Conservation (phyloP, 2,888 invertebrate genomes). For the Xylota segnis region DNA sequence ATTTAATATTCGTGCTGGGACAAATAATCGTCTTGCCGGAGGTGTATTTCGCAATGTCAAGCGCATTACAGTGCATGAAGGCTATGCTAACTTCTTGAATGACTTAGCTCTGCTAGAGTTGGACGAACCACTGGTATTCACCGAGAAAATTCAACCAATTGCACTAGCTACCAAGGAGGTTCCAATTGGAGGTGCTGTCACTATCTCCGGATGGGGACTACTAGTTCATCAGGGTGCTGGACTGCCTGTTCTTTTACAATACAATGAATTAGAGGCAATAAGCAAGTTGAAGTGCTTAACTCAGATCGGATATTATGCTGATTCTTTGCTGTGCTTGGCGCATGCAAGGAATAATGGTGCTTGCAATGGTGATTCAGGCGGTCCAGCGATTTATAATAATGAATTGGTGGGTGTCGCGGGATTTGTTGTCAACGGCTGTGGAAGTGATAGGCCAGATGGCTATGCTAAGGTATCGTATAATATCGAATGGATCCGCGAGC, state of each 20-base stretch:
- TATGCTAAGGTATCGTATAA: slow-evolving; percentile 79
- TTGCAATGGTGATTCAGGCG: slow-evolving; percentile 83
- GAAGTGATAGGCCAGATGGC: slow-evolving; percentile 81
- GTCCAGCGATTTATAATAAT: slow-evolving; percentile 81
- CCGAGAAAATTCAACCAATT: slow-evolving; percentile 78
- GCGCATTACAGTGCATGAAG: slow-evolving; percentile 77
- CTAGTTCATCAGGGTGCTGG: slow-evolving; percentile 75
- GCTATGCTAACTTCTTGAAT: slow-evolving; percentile 77
- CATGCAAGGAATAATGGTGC: slow-evolving; percentile 79
- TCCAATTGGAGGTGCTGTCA: slow-evolving; percentile 76
- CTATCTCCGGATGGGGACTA: slow-evolving; percentile 82
- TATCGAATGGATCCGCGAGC: slow-evolving; percentile 38
- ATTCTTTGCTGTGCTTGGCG: slow-evolving; percentile 80
- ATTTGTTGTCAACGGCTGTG: slow-evolving; percentile 80
- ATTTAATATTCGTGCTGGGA: slow-evolving; percentile 80
- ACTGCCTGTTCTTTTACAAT: slow-evolving; percentile 79
- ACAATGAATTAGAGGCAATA: slow-evolving; percentile 77
- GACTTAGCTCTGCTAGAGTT: slow-evolving; percentile 82
- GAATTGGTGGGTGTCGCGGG: slow-evolving; percentile 81
- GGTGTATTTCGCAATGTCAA: slow-evolving; percentile 78
- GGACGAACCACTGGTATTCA: slow-evolving; percentile 70
- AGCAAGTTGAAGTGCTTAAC: slow-evolving; percentile 77
- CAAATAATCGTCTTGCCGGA: slow-evolving; percentile 73
- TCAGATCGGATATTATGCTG: slow-evolving; percentile 70
- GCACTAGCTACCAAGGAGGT: slow-evolving; percentile 78